Evolutionary conservation across 2,888 invertebrate genomes (phyloP).

Genomic region (Acanthoscelides obtectus): DNA sequence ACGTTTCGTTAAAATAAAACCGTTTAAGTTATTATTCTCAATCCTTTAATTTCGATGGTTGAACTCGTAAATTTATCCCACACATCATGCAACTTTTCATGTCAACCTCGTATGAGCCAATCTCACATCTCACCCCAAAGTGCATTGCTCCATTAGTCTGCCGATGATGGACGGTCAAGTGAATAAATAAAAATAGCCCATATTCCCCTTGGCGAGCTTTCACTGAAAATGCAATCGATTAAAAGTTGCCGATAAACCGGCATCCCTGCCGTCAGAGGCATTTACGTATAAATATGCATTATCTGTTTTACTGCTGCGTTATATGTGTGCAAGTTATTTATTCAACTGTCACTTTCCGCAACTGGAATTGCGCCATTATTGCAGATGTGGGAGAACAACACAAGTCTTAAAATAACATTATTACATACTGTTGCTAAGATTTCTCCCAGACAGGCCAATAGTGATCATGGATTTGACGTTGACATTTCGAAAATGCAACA

Average conservation of each 20-base stretch:
- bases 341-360: background rate
- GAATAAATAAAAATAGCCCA: background rate
- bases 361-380: background rate
- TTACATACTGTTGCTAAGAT: too few relatives aligned
- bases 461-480: too few relatives aligned
- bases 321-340: background rate
- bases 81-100: background rate
- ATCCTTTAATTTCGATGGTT: too few relatives aligned
- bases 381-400: too few relatives aligned
- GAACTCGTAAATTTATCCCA: too few relatives aligned
- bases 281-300: background rate
- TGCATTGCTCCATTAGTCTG: background rate
- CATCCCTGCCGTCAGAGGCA: background rate
- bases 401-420: too few relatives aligned
- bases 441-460: too few relatives aligned
- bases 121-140: background rate
- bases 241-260: background rate
- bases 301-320: background rate
- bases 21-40: too few relatives aligned
- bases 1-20: too few relatives aligned
- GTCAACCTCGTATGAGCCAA: background rate
- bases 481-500: too few relatives aligned
- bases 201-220: background rate
- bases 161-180: background rate
- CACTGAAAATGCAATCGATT: background rate